Percentiles rank a stretch among this genome's conserved stretches.
phyloP scores from a whole-genome alignment of 1,140 invertebrate genomes.

The Tetramorium parvispinum region DNA sequence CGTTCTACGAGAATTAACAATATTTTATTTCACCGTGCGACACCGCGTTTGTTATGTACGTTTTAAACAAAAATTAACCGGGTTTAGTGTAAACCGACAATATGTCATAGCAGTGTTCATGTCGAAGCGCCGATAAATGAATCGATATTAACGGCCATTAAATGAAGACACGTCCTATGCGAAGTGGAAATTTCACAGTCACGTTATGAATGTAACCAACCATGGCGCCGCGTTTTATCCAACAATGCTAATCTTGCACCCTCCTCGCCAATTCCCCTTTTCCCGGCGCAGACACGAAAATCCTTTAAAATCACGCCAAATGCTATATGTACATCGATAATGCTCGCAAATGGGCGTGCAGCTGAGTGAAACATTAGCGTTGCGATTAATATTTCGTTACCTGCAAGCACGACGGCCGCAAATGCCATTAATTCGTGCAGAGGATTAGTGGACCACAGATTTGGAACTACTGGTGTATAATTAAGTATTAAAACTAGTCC shows the following conservation, averaged over 20 bases:
- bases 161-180: conserved; percentile 60
- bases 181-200: conserved; percentile 64
- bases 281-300: conserved; percentile 48
- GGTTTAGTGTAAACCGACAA: conserved; percentile 4
- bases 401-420: conserved; percentile 40
- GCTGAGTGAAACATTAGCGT: conserved; percentile 55
- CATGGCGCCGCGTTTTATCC: conserved; percentile 59
- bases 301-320: conserved; percentile 62
- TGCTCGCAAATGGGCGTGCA: conserved; percentile 55
- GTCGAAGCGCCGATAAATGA: conserved; percentile 44
- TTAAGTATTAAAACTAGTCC: conserved; percentile 27
- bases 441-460: conserved; percentile 40
- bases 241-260: conserved; percentile 70
- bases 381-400: conserved; percentile 62
- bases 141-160: conserved; percentile 55
- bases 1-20: conserved; percentile 27
- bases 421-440: conserved; percentile 59
- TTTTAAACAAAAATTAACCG: conserved; percentile 44
- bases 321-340: conserved; percentile 53
- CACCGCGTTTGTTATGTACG: neutral
- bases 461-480: neutral
- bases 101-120: neutral
- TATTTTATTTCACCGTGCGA: neutral
- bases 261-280: conserved; percentile 15
- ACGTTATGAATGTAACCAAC: conserved; percentile 64